These are phyloP conservation scores for Brachystomella parvula DNA, from an alignment of 1,140 invertebrate genomes.

Conservation along the genomic window DNA sequence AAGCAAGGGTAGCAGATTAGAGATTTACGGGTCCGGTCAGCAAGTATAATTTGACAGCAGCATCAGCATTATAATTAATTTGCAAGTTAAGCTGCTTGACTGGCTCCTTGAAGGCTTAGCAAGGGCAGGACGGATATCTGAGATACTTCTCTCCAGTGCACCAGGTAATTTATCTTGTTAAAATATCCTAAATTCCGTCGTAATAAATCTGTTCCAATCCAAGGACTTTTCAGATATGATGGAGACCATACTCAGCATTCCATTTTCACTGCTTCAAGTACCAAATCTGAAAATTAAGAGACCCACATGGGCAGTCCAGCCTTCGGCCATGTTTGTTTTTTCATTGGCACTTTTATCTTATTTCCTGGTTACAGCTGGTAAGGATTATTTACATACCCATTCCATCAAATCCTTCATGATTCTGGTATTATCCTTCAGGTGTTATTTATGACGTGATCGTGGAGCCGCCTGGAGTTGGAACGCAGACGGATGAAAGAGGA, in stretches of 20 bases:
- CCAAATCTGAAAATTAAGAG: slow-evolving; percentile 88
- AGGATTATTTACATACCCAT: slow-evolving; percentile 39
- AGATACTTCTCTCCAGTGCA: not conserved
- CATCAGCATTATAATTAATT: too few relatives aligned
- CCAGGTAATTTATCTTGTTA: not conserved
- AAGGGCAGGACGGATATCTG: too few relatives aligned
- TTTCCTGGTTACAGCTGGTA: slow-evolving; percentile 96
- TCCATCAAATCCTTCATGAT: slow-evolving; percentile 11
- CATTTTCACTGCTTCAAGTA: slow-evolving; percentile 75
- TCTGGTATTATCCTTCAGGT: slow-evolving; percentile 51
- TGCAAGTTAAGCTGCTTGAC: too few relatives aligned
- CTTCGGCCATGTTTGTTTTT: slow-evolving; percentile 89
- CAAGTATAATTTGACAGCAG: too few relatives aligned
- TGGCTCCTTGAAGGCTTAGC: too few relatives aligned
- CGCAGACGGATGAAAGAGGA: slow-evolving; percentile 92
- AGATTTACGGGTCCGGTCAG: too few relatives aligned
- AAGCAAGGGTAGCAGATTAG: too few relatives aligned
- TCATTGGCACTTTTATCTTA: slow-evolving; percentile 84
- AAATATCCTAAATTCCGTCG: not conserved
- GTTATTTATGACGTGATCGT: slow-evolving; percentile 98
- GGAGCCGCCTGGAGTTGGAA: slow-evolving; percentile 94
- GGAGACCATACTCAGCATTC: slow-evolving; percentile 50
- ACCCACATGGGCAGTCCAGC: slow-evolving; percentile 82
- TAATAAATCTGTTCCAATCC: too few relatives aligned
- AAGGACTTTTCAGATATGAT: slow-evolving; percentile 19